These are phyloP conservation scores for Glyphotaelius pellucidus DNA, from an alignment of 2,888 invertebrate species.

Conservation along the genomic window DNA sequence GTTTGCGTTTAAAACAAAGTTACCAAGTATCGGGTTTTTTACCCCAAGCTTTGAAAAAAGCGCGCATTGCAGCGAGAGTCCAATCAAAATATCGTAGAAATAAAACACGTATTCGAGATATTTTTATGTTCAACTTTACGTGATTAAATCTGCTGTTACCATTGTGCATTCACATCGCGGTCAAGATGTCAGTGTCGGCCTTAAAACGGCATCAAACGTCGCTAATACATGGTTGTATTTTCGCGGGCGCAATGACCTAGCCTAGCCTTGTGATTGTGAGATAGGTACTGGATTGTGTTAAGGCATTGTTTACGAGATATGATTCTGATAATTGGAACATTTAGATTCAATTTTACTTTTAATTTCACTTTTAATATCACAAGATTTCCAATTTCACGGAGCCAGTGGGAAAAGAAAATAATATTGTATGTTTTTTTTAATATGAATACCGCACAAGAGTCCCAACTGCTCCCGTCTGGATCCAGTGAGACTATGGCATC, in stretches of 20 bases:
- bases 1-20: too few relatives aligned
- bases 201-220: background rate
- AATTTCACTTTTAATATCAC: too few relatives aligned
- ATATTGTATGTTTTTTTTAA: too few relatives aligned
- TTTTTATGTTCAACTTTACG: background rate
- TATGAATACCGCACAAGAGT: too few relatives aligned
- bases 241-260: conserved; percentile 6
- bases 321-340: background rate
- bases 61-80: too few relatives aligned
- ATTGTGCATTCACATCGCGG: conserved; percentile 15
- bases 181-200: background rate
- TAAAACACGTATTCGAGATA: background rate
- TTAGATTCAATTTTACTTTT: background rate
- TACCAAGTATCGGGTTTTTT: background rate
- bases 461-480: too few relatives aligned
- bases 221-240: background rate
- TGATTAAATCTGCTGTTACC: background rate
- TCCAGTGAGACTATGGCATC: too few relatives aligned
- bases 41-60: background rate
- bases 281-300: too few relatives aligned
- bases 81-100: background rate
- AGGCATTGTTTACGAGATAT: background rate
- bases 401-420: too few relatives aligned
- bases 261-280: background rate
- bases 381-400: too few relatives aligned